Percentiles rank a stretch among this genome's conserved stretches.
Evolutionary conservation across 2,113 vertebrate genomes (phyloP).

Genomic region (Pterocles gutturalis): DNA sequence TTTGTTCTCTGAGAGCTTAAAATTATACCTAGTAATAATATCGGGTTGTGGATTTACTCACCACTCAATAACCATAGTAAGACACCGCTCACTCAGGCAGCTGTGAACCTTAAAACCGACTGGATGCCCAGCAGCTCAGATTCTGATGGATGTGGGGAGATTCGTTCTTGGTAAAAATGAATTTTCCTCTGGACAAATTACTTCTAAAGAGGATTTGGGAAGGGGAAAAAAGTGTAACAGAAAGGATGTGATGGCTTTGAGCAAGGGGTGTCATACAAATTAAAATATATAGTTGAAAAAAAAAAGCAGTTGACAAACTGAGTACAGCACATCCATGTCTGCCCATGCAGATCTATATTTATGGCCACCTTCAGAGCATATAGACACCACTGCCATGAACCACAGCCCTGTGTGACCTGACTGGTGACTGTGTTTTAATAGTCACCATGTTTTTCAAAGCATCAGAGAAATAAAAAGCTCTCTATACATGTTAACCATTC

Average conservation of each 20-base stretch:
- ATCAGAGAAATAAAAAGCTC: background rate
- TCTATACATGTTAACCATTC: background rate
- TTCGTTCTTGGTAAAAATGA: background rate
- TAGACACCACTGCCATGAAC: background rate
- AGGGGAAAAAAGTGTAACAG: background rate
- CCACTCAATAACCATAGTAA: background rate
- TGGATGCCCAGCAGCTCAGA: background rate
- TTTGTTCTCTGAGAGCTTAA: background rate
- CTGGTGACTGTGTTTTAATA: background rate
- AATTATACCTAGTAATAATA: background rate
- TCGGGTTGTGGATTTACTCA: background rate
- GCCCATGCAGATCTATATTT: background rate
- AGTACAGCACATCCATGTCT: background rate
- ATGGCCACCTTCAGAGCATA: background rate
- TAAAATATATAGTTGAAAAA: fast-evolving
- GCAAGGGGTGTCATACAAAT: background rate
- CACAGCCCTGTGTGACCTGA: background rate
- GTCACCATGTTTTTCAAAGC: background rate
- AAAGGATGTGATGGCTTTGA: background rate
- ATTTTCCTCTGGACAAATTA: background rate
- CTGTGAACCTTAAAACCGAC: background rate
- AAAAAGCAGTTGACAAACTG: background rate
- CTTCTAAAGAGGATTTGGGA: background rate
- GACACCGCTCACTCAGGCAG: background rate
- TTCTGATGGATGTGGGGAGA: background rate